Conservation (phyloP, 2,888 invertebrate genomes). For the Nasonovia ribisnigri region DNA sequence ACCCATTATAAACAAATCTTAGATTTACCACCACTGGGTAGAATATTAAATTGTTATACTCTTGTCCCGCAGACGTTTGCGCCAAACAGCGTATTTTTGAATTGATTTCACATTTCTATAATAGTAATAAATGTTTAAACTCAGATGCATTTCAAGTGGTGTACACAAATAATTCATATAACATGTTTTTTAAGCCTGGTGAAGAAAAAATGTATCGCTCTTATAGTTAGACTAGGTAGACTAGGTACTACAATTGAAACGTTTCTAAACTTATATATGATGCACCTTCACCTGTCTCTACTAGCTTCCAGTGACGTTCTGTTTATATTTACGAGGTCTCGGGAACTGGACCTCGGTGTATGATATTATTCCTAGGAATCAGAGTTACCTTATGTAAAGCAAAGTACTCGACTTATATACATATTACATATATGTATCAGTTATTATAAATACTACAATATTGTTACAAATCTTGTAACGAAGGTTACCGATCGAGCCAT, state of each 20-base stretch:
- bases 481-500: too few relatives aligned
- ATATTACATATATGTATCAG: too few relatives aligned
- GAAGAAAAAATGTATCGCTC: neutral
- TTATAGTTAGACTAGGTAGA: neutral
- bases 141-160: neutral
- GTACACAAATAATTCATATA: neutral
- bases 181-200: neutral
- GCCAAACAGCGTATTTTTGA: neutral
- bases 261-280: neutral
- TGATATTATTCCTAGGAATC: too few relatives aligned
- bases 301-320: too few relatives aligned
- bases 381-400: too few relatives aligned
- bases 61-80: neutral
- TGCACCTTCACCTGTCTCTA: neutral
- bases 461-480: too few relatives aligned
- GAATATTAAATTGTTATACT: neutral
- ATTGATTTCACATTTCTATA: neutral
- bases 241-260: neutral
- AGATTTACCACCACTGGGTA: neutral
- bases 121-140: neutral
- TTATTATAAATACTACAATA: too few relatives aligned
- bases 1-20: neutral
- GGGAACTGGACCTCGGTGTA: too few relatives aligned
- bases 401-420: too few relatives aligned
- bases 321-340: too few relatives aligned